A percentile compares a stretch with the other conserved stretches of the same genome.
phyloP scores from a whole-genome alignment of 2,888 invertebrate genomes.

The Scaptomyza tumidula region DNA sequence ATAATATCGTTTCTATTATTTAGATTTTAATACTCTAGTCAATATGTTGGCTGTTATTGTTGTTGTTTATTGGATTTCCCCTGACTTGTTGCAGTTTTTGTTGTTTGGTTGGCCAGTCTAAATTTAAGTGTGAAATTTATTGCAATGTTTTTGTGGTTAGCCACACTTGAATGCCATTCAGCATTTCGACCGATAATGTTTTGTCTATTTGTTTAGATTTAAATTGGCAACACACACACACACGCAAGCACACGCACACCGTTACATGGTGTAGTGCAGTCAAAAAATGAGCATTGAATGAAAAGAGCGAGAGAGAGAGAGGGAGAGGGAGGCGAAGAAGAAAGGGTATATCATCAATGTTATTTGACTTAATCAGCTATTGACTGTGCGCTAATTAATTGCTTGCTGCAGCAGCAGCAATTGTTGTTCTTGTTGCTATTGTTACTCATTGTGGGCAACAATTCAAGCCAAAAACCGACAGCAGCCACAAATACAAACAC shows the following conservation, averaged over 20 bases:
- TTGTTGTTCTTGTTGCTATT: slow-evolving; percentile 17
- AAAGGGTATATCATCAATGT: slow-evolving; percentile 39
- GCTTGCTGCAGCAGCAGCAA: slow-evolving; percentile 37
- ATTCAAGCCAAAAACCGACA: slow-evolving; percentile 49
- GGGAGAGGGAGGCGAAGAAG: neutral
- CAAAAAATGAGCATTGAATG: neutral
- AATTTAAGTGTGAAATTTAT: slow-evolving; percentile 24
- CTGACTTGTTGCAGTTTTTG: slow-evolving; percentile 3
- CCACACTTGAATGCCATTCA: slow-evolving; percentile 27
- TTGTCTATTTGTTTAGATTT: slow-evolving; percentile 56
- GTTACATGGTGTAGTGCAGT: too few species aligned
- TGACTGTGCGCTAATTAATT: slow-evolving; percentile 68
- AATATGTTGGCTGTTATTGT: neutral
- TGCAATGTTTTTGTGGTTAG: slow-evolving; percentile 48
- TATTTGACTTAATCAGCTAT: slow-evolving; percentile 67
- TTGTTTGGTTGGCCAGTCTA: neutral
- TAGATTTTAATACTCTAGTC: neutral
- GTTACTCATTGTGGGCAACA: slow-evolving; percentile 44
- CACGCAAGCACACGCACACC: neutral
- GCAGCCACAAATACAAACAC: slow-evolving; percentile 17
- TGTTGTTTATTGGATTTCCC: slow-evolving; percentile 1
- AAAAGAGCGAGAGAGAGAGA: neutral
- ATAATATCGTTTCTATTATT: neutral
- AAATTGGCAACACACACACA: slow-evolving; percentile 37
- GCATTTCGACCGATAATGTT: slow-evolving; percentile 19